Evolutionary conservation across 2,113 vertebrate genomes (phyloP), one percentile per base, ranked within the genome.

Genomic region (Heterotis niloticus): DNA sequence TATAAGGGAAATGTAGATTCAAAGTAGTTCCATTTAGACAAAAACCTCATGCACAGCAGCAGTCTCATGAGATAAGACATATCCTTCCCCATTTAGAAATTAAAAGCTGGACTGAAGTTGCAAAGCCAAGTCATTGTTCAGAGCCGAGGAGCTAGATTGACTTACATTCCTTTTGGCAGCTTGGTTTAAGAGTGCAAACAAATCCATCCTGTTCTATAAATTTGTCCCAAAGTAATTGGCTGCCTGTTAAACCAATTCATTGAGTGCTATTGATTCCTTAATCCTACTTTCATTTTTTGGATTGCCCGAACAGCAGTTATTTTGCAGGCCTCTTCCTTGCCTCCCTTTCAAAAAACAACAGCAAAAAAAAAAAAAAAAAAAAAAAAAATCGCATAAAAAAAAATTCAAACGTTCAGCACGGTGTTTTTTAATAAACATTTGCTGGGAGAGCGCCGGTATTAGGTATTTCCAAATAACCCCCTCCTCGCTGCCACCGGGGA

Each of bases 221-320:
- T 77, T 71, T 82, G 86, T 87, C 88, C 86, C 86, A 28, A 83
- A 84, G 80, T 87, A 89, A 90, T 89, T 87, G 84, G 79, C 81
- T 87, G 88, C 90, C 86, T 86, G 84, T 87, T 89, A 83, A 82
- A 85, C 84, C 65, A 56, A 90, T 92, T 79, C 84, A 90, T 90
- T 84, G 52, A 26, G 78, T 81, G 17, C 75, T 81, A 88, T 90
- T 89, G 91, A 92, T 90, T 85, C 72, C 67, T 77, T 78, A 34
- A 75, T 85, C 82, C 51, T 87, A 87, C 89, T 85, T 82, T 88
- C 89, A 86, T 84, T 79, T 85, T 83, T 87, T 74, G 79, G 80
- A 80, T 84, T 82, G 84, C n/a, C 84, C 86, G 87, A 91, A 88
- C 88, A 87, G 86, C 84, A 89, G 88, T 90, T 90, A 91, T 90